A percentile compares a stretch with the other conserved stretches of the same genome.
Conservation (phyloP, 2,888 invertebrate genomes). For the Heteromyza rotundicornis region DNA sequence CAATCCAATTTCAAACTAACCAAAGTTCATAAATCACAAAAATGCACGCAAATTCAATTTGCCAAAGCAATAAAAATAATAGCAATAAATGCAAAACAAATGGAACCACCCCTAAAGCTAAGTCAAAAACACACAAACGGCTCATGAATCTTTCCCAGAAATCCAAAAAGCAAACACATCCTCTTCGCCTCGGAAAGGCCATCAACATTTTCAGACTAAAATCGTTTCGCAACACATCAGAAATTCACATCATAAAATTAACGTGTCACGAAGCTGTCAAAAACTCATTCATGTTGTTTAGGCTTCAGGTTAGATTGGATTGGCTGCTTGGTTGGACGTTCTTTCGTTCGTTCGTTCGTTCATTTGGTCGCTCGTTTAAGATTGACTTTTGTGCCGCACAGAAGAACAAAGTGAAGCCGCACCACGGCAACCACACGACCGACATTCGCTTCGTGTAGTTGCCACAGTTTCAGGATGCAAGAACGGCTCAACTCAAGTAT, state of each 20-base stretch:
- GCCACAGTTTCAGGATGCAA: neutral
- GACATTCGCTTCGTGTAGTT: neutral
- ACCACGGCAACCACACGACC: neutral
- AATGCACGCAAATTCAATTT: no score
- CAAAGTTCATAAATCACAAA: no score
- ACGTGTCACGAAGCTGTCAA: constrained; percentile 54
- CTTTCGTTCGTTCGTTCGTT: neutral
- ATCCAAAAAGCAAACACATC: no score
- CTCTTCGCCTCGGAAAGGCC: no score
- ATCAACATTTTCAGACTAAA: no score
- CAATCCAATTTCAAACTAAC: no score
- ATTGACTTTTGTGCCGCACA: neutral
- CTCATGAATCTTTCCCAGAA: no score
- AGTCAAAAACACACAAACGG: no score
- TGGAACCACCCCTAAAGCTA: no score
- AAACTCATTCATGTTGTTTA: constrained; percentile 46
- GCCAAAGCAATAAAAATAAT: no score
- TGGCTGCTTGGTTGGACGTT: neutral
- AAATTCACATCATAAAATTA: constrained; percentile 55
- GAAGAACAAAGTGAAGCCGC: neutral
- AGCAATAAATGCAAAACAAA: no score
- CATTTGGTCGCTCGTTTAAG: neutral
- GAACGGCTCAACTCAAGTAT: no score
- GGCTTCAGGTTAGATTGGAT: neutral
- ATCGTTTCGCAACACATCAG: constrained; percentile 19